Conservation (phyloP, 2,113 vertebrate genomes). For the Axis porcinus region DNA sequence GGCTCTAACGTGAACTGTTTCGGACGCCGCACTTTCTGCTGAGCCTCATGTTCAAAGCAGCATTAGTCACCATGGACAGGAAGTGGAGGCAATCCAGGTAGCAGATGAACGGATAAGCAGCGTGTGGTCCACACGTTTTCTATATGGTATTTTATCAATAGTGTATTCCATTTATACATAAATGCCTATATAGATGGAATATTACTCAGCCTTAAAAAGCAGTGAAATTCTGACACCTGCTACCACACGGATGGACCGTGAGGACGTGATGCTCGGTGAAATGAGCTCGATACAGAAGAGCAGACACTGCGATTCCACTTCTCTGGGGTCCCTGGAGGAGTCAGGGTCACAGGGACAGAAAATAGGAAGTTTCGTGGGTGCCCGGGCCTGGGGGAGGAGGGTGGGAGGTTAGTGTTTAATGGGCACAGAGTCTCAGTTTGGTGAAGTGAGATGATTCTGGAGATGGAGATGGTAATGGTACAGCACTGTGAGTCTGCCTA, state of each 20-base stretch:
- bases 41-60: not conserved
- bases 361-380: fast-evolving
- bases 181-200: not conserved
- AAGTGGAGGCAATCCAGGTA: fast-evolving
- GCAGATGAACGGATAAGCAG: fast-evolving
- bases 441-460: not conserved
- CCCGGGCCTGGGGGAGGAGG: fast-evolving
- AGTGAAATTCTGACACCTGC: not conserved
- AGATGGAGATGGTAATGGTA: not conserved
- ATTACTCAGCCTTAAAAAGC: not conserved
- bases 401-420: not conserved
- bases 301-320: not conserved
- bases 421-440: not conserved
- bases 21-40: not conserved
- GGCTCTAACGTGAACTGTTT: not conserved
- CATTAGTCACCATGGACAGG: not conserved
- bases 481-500: not conserved
- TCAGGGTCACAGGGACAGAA: not conserved
- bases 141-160: not conserved
- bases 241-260: fast-evolving
- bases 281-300: not conserved
- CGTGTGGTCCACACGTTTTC: fast-evolving
- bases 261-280: not conserved
- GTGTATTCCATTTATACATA: not conserved
- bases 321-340: no score